Evolutionary conservation across 2,113 vertebrate species (phyloP), one percentile per base, ranked within the genome.

Genomic region (Sisor rabdophorus): DNA sequence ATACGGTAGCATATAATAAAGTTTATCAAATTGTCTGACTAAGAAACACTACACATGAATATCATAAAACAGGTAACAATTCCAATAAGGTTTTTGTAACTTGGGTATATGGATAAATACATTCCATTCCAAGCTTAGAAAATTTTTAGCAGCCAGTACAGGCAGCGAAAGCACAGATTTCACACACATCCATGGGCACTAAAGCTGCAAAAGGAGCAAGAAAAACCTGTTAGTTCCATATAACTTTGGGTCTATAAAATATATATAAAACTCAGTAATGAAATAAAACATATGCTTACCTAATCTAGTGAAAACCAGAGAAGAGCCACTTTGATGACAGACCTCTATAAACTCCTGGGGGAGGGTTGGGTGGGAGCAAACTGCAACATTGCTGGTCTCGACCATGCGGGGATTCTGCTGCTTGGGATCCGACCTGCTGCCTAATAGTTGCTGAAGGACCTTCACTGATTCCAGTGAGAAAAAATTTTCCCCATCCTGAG

Each of bases 141-240:
- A 32, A 67, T 3, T n/a, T 77, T 88, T 84, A 93, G 88, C 94
- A 95, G 24, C 94, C 94, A 0, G 93, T 87, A 81, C 94, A 95
- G 84, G 94, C 94, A 0, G 92, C 91, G 0, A 88, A 94, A 12
- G 93, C 92, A 53, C 94, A 95, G 84, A 95, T 92, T 84, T 95
- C 93, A 75, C 94, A 95, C 0, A 87, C 71, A 3, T 88, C 89
- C 0, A 90, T 11, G 1, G 92, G 85, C 74, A 86, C 88, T 81
- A 80, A 15, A 61, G 73, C 86, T 88, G 73, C 64, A 81, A 55
- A 1, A 71, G 20, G 2, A 36, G 7, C 5, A 71, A 55, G 3
- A 55, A 28, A 69, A 50, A 15, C 15, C 11, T 9, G 24, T 71
- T 55, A 70, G 17, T 54, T 13, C 48, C 1, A 17, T 24, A 36